Evolutionary conservation across 2,113 vertebrate genomes (phyloP).

Genomic region (Poecile atricapillus): DNA sequence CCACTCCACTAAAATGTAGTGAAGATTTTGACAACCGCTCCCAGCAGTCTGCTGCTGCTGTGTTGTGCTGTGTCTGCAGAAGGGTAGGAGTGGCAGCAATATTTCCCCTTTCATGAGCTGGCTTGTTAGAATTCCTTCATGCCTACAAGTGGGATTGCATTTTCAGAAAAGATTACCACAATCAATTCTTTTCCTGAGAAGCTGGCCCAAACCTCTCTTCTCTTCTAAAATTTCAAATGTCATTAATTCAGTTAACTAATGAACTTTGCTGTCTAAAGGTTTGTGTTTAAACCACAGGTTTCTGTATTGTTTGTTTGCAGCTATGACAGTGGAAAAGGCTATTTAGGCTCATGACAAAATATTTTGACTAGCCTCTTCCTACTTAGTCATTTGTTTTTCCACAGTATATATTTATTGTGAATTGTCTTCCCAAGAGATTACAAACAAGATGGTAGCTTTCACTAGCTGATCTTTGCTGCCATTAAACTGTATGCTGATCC

Average conservation of each 20-base stretch:
- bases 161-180: not conserved
- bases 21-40: not conserved
- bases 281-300: not conserved
- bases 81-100: not conserved
- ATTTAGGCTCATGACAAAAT: conserved; percentile 21
- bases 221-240: not conserved
- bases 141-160: not conserved
- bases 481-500: not conserved
- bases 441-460: not conserved
- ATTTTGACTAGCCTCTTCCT: conserved; percentile 27
- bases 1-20: not conserved
- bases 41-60: not conserved
- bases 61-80: not conserved
- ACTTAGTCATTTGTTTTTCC: conserved; percentile 13
- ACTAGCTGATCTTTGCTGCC: not conserved
- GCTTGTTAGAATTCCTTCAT: not conserved
- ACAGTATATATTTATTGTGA: not conserved
- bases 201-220: not conserved
- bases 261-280: not conserved
- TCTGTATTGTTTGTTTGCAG: not conserved
- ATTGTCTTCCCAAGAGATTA: not conserved
- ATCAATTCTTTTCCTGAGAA: not conserved
- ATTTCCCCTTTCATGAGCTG: not conserved
- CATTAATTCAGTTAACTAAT: not conserved
- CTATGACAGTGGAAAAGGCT: not conserved